Percentiles rank a stretch among this genome's conserved stretches.
Evolutionary conservation across 1,140 invertebrate genomes (phyloP).

Genomic region (Rhopalosiphum padi): DNA sequence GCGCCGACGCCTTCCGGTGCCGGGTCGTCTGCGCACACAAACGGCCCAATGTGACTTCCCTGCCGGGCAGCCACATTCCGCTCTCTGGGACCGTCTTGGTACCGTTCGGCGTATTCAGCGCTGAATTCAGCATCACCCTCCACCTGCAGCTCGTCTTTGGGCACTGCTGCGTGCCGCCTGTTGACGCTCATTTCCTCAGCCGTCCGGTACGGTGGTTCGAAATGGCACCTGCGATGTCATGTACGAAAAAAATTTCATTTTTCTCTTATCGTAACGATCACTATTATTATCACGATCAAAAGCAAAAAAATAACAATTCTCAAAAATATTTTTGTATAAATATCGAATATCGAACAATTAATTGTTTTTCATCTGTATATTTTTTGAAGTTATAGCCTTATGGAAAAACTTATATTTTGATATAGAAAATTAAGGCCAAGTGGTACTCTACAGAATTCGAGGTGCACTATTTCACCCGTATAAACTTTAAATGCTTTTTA

Average conservation of each 20-base stretch:
- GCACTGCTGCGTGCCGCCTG: constrained; percentile 41
- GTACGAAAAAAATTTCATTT: too few species aligned
- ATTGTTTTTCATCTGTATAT: not conserved
- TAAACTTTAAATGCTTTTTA: too few species aligned
- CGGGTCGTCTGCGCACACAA: constrained; percentile 18
- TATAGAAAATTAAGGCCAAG: too few species aligned
- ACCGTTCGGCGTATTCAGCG: constrained; percentile 27
- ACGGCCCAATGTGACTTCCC: constrained; percentile 48
- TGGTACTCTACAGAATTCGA: too few species aligned
- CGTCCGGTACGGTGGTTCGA: constrained; percentile 22
- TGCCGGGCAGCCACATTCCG: constrained; percentile 13
- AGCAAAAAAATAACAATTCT: not conserved
- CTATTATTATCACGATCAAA: not conserved
- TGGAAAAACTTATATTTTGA: not conserved
- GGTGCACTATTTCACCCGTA: too few species aligned
- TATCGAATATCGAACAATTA: not conserved
- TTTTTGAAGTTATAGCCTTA: not conserved
- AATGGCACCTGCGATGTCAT: not conserved
- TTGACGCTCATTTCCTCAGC: constrained; percentile 48
- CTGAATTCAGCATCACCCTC: constrained; percentile 31
- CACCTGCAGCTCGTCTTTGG: constrained; percentile 33
- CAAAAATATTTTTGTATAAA: not conserved
- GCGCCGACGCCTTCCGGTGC: not conserved
- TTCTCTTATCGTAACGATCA: not conserved
- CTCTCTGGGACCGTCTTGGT: not conserved